A percentile compares a stretch with the other conserved stretches of the same genome.
These are phyloP conservation scores for Microtus oregoni DNA, from an alignment of 2,113 vertebrate species.

Conservation along the genomic window DNA sequence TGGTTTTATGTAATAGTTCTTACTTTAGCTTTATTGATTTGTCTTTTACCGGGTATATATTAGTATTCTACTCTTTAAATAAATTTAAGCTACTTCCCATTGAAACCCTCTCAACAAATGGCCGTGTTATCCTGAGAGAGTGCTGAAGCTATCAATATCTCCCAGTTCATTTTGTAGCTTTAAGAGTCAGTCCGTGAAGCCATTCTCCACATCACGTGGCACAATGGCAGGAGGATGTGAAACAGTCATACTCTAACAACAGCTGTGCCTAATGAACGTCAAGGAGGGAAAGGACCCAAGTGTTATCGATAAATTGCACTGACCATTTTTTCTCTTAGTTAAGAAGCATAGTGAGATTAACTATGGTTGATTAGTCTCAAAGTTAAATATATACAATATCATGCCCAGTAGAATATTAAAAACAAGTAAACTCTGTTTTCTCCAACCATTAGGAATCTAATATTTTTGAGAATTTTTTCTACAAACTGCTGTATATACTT, in stretches of 20 bases:
- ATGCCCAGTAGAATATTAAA: slow-evolving; percentile 20
- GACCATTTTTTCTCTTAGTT: slow-evolving; percentile 17
- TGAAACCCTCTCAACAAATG: slow-evolving; percentile 8
- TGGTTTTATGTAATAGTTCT: slow-evolving; percentile 38
- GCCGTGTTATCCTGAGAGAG: neutral
- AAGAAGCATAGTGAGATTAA: neutral
- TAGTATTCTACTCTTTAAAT: slow-evolving; percentile 43
- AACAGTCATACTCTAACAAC: too few relatives aligned
- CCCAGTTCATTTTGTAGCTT: slow-evolving; percentile 47
- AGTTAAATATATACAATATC: slow-evolving; percentile 7
- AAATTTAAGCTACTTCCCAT: slow-evolving; percentile 56
- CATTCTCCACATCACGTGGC: too few relatives aligned
- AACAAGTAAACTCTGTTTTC: slow-evolving; percentile 43
- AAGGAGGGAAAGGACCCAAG: neutral
- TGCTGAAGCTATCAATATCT: slow-evolving; percentile 9
- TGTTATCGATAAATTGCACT: neutral
- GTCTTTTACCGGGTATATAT: slow-evolving; percentile 38
- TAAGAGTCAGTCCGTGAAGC: neutral
- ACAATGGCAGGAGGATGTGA: too few relatives aligned
- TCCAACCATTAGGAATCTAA: slow-evolving; percentile 21
- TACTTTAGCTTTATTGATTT: slow-evolving; percentile 41
- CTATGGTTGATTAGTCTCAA: neutral
- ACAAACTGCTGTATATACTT: neutral
- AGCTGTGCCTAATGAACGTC: neutral
- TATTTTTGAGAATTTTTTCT: neutral